These are phyloP conservation scores for Micoletzkya japonica DNA, from an alignment of 2,888 invertebrate genomes.

Conservation along the genomic window DNA sequence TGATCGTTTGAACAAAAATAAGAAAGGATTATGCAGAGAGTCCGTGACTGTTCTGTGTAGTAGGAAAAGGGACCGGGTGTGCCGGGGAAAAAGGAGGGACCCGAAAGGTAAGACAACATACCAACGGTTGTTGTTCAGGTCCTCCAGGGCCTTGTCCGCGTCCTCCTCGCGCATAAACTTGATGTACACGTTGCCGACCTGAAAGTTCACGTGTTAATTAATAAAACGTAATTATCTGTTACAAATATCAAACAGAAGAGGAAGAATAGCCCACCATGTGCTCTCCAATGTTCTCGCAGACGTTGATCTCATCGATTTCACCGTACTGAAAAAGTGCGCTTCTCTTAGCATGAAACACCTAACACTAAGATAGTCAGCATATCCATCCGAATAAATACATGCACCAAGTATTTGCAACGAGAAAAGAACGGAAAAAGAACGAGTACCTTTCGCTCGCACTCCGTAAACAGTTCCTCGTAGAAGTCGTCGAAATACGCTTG, in stretches of 20 bases:
- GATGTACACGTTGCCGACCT: slow-evolving; percentile 96
- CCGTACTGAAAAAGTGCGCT: slow-evolving; percentile 74
- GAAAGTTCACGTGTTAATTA: too few relatives aligned
- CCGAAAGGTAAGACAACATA: slow-evolving; percentile 20
- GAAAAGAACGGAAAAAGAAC: not conserved
- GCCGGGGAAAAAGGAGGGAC: too few relatives aligned
- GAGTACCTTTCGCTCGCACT: slow-evolving; percentile 85
- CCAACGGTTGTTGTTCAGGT: slow-evolving; percentile 74
- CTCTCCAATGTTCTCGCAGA: slow-evolving; percentile 86
- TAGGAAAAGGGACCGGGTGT: too few relatives aligned
- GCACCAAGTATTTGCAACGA: not conserved
- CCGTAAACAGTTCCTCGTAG: slow-evolving; percentile 98
- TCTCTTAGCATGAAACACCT: not conserved
- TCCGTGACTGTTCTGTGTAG: too few relatives aligned
- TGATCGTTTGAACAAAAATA: too few relatives aligned
- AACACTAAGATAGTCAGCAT: not conserved
- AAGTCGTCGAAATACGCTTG: slow-evolving; percentile 99
- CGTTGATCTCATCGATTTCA: slow-evolving; percentile 99
- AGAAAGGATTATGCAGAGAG: too few relatives aligned
- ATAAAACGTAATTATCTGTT: too few relatives aligned
- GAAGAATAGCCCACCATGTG: slow-evolving; percentile 71
- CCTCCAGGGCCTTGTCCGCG: slow-evolving; percentile 94
- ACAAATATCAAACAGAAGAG: slow-evolving; percentile 74
- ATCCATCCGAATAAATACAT: not conserved
- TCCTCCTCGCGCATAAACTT: slow-evolving; percentile 92